Evolutionary conservation across 2,888 invertebrate genomes (phyloP), one percentile per base, ranked within the genome.

Genomic region (Eristalis intricaria): DNA sequence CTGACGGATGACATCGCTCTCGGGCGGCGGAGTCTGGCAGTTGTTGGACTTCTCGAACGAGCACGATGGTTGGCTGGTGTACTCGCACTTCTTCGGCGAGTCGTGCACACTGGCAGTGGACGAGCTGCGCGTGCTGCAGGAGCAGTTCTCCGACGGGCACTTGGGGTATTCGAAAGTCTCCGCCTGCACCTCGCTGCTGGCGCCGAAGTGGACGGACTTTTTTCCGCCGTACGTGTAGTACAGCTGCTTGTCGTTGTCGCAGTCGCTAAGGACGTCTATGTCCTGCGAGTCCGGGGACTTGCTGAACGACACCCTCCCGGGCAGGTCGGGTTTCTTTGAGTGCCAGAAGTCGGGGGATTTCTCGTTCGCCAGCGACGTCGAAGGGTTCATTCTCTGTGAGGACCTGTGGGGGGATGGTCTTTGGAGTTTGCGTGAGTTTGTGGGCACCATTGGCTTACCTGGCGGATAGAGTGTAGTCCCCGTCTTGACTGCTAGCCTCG

Each of bases 271-370:
- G 82, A 91, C 91, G 10, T 90, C 82, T 64, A 92, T 91, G 63
- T 89, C 89, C 4, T 90, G 84, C 29, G 88, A 86, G 26, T 89
- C 89, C 15, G 89, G 90, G 1, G 90, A 89, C 80, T 92, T 93
- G 26, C 91, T 91, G 83, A 93, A 93, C 5, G 93, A 93, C 0
- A 93, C 93, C 19, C 93, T 90, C 3, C 93, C 93, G 0, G 93
- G 93, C 40, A 93, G 90, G 91, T 93, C 93, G 1, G 92, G 90
- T 56, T 83, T 87, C 35, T 87, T 88, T 3, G 71, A 66, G 15
- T 77, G 84, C 88, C 88, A 84, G 29, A 63, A 88, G 23, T 88
- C 88, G 4, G 66, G 71, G n/a, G 71, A 40, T 65, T 87, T 87
- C 38, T 83, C 83, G 50, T 76, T 79, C 1, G 79, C 63, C 0